phyloP scores from a whole-genome alignment of 2,888 invertebrate species.

The Acronicta leporina region DNA sequence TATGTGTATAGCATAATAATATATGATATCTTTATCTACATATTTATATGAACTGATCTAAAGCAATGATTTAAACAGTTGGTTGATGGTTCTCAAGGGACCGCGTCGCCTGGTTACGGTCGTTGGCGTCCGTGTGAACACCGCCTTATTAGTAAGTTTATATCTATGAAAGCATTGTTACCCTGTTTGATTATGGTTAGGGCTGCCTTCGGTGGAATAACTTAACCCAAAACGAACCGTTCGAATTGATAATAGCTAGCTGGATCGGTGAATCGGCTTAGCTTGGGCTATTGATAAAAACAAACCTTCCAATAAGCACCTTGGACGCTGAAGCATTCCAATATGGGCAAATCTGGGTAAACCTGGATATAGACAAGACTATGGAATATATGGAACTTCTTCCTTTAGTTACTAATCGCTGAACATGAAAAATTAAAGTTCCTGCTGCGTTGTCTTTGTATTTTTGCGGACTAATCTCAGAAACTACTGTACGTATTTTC shows the following conservation, averaged over 20 bases:
- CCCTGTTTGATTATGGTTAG: constrained; percentile 18
- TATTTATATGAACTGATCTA: constrained; percentile 19
- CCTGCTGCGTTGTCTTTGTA: too few species aligned
- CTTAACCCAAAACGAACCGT: not conserved
- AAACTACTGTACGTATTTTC: too few species aligned
- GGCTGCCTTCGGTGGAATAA: not conserved
- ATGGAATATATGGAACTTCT: not conserved
- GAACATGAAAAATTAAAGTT: too few species aligned
- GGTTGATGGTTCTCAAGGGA: constrained; percentile 55
- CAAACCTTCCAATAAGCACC: too few species aligned
- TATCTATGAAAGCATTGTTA: constrained; percentile 21
- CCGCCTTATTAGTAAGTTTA: constrained; percentile 28
- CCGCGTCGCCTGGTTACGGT: constrained; percentile 49
- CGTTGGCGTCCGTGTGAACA: constrained; percentile 54
- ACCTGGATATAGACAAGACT: not conserved
- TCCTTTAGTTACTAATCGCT: not conserved
- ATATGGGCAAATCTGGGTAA: not conserved
- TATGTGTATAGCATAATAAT: constrained; percentile 27
- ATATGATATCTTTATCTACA: constrained; percentile 27
- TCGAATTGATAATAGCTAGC: not conserved
- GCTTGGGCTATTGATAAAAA: too few species aligned
- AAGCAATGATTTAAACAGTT: constrained; percentile 44
- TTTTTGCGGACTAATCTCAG: too few species aligned
- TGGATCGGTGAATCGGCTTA: too few species aligned
- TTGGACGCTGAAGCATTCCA: not conserved